A percentile compares a stretch with the other conserved stretches of the same genome.
phyloP scores from a whole-genome alignment of 2,888 invertebrate genomes.

The Hetaerina titia region DNA sequence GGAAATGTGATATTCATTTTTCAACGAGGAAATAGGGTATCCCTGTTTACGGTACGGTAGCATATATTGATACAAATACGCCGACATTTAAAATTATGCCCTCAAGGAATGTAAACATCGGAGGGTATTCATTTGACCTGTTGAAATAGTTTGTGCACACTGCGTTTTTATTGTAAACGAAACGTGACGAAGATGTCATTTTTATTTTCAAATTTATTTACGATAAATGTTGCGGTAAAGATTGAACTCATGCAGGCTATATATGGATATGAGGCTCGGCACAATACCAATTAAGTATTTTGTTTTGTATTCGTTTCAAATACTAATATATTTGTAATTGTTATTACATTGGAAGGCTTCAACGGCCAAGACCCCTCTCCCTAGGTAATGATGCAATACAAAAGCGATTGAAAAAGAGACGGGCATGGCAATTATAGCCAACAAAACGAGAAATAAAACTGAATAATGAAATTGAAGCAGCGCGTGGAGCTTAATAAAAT shows the following conservation, averaged over 20 bases:
- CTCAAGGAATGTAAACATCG: neutral
- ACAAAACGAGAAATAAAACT: neutral
- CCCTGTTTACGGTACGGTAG: neutral
- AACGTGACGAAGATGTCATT: neutral
- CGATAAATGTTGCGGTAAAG: neutral
- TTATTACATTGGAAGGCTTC: neutral
- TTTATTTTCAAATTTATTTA: neutral
- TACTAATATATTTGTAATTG: neutral
- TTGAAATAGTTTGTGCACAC: neutral
- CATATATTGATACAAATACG: neutral
- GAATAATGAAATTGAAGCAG: neutral
- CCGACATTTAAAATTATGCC: neutral
- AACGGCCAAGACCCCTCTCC: too few species aligned
- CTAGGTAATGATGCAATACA: neutral
- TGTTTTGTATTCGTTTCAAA: neutral
- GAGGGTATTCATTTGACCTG: neutral
- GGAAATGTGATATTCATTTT: slow-evolving; percentile 16
- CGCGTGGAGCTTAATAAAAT: too few species aligned
- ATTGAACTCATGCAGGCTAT: neutral
- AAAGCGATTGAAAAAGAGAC: neutral
- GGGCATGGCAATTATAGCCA: neutral
- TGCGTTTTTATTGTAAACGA: neutral
- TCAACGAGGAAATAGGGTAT: neutral
- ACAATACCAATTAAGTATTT: neutral
- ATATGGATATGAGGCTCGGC: neutral